Evolutionary conservation across 30 jellyfish, hydroid and myxozoan species (phyloP), one percentile per base, ranked within the genome.

Genomic region (Aurelia coerulea): DNA sequence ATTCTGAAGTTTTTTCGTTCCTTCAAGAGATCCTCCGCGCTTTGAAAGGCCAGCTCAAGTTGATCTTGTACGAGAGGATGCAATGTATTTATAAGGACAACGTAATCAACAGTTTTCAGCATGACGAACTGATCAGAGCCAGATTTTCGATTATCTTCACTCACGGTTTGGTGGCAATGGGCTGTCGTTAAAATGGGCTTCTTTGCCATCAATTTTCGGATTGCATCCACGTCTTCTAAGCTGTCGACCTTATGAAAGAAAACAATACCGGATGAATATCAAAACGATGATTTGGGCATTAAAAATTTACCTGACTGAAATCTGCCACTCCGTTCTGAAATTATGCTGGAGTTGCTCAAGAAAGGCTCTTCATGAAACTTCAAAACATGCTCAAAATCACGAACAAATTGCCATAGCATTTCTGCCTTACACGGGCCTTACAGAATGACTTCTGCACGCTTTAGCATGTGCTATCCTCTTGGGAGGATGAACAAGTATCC

Each of bases 161-260:
- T 68, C 14, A 65, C 39, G 29, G 89, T 80, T 64, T 85, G 88
- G 76, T 80, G 87, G 31, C 97, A 90, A 64, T 83, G 91, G 8
- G 88, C 91, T 2, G 97, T 90, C 18, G 97, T 78, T n/a, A 90
- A 33, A 3, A 90, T 81, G 15, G 94, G 94, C 78, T 90, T 90
- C 64, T 82, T 90, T 15, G 80, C 37, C 19, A 90, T 34, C 3
- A 90, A 62, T 31, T 83, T 62, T 37, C 90, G 68, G 15, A 80
- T 83, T 6, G 91, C 81, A 16, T 63, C 88, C 60, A 82, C 82
- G 62, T 90, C 97, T 19, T 39, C 79, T 15, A 63, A 52, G 17
- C 63, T 67, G 49, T 71, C 68, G 39, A 78, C 95, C 95, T 86
- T 18, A 8, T 60, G 11, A 15, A 35, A 59, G n/a, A 51, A 58